These are phyloP conservation scores for Rhinolophus sinicus DNA, from an alignment of 2,113 vertebrate species.

Conservation along the genomic window DNA sequence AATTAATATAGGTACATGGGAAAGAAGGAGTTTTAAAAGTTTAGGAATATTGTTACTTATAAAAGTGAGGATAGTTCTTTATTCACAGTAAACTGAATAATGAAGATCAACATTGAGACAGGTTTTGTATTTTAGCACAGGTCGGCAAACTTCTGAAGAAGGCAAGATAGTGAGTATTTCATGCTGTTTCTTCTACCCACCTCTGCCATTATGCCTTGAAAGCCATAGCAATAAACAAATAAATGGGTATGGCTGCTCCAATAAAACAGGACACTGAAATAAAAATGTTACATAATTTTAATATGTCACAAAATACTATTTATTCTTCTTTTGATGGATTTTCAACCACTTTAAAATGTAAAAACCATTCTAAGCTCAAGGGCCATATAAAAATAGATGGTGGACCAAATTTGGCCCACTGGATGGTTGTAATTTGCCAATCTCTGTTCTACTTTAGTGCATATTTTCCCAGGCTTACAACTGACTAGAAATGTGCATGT, in stretches of 20 bases:
- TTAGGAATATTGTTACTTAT: neutral
- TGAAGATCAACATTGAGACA: neutral
- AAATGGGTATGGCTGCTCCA: neutral
- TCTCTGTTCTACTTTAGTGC: neutral
- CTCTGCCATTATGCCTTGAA: neutral
- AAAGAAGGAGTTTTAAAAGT: neutral
- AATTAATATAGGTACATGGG: neutral
- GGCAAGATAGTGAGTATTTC: neutral
- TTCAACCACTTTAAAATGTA: neutral
- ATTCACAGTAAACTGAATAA: constrained; percentile 6
- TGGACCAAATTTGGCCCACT: neutral
- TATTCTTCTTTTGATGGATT: neutral
- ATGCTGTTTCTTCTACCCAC: neutral
- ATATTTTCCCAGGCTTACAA: neutral
- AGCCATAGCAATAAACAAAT: neutral
- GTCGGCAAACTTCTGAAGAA: neutral
- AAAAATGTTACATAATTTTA: constrained; percentile 10
- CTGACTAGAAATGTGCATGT: neutral
- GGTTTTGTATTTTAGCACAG: constrained; percentile 11
- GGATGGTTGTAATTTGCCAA: neutral
- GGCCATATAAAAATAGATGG: neutral
- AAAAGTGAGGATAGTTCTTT: neutral
- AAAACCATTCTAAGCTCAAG: constrained; percentile 5
- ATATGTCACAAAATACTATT: neutral
- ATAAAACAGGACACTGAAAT: neutral